Percentiles rank a stretch among this genome's conserved stretches.
These are phyloP conservation scores for Muricea muricata DNA, from an alignment of 92 coral and sea anemone genomes.

Conservation along the genomic window DNA sequence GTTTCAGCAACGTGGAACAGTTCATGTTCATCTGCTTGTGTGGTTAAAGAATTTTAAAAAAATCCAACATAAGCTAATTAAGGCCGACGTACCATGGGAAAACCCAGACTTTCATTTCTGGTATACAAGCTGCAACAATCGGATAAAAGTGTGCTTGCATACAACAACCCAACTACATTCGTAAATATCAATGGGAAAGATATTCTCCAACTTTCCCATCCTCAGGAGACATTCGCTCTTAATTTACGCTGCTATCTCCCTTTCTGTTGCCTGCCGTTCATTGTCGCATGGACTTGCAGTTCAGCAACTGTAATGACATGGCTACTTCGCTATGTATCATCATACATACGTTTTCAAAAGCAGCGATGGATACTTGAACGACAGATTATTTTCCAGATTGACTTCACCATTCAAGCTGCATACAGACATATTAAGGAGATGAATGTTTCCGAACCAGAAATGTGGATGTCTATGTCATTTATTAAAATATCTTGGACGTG, in stretches of 20 bases:
- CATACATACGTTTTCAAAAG: slow-evolving; percentile 65
- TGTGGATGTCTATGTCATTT: slow-evolving; percentile 9
- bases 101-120: slow-evolving; percentile 18
- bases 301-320: slow-evolving; percentile 62
- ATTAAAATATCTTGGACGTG: not conserved
- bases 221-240: slow-evolving; percentile 28
- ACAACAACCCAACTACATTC: not conserved
- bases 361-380: slow-evolving; percentile 34
- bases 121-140: slow-evolving; percentile 13
- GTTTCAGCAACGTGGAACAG: slow-evolving; percentile 60
- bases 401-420: slow-evolving; percentile 7
- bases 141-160: not conserved
- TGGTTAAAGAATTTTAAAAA: slow-evolving; percentile 15
- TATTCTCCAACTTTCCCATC: slow-evolving; percentile 2
- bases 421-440: not conserved
- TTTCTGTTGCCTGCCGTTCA: slow-evolving; percentile 33
- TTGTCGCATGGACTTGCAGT: slow-evolving; percentile 65
- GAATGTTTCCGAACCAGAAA: slow-evolving; percentile 16
- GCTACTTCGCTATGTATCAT: slow-evolving; percentile 50
- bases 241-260: slow-evolving; percentile 59
- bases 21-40: slow-evolving; percentile 46
- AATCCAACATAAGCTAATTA: not conserved
- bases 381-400: slow-evolving; percentile 26
- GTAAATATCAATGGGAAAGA: not conserved
- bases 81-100: slow-evolving; percentile 37